A percentile compares a stretch with the other conserved stretches of the same genome.
Evolutionary conservation across 2,113 vertebrate genomes (phyloP).

Genomic region (Ploceus nigricollis): DNA sequence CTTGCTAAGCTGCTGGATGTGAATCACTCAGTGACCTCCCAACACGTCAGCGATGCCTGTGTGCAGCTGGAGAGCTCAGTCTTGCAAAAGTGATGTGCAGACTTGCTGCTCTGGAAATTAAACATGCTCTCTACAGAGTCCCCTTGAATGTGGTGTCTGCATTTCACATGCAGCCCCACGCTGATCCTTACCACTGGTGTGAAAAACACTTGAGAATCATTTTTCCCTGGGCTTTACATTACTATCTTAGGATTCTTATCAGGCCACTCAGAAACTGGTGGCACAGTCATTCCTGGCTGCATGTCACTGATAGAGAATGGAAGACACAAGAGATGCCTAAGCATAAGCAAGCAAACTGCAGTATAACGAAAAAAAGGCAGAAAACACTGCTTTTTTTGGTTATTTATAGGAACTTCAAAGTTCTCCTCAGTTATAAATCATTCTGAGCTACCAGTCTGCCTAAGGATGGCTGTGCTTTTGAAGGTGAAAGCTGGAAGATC

Average conservation of each 20-base stretch:
- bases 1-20: conserved; percentile 47
- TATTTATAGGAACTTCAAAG: conserved; percentile 57
- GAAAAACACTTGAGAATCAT: neutral
- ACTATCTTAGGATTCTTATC: neutral
- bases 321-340: neutral
- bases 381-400: neutral
- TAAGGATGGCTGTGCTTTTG: conserved; percentile 48
- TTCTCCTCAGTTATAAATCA: conserved; percentile 43
- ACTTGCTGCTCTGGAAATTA: conserved; percentile 18
- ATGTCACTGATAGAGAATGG: neutral
- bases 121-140: neutral
- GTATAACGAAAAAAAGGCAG: neutral
- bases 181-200: neutral
- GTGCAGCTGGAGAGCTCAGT: neutral
- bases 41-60: neutral
- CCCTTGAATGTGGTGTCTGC: neutral
- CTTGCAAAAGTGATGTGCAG: neutral
- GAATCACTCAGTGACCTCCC: conserved; percentile 5
- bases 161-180: neutral
- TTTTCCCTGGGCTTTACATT: neutral
- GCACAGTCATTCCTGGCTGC: neutral
- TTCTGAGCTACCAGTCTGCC: conserved; percentile 13
- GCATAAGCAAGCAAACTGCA: neutral
- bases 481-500: conserved; percentile 56
- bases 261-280: neutral